Percentiles rank a stretch among this genome's conserved stretches.
Conservation (phyloP, 2,797 vertebrate genomes). For the Phataginus tetradactyla region DNA sequence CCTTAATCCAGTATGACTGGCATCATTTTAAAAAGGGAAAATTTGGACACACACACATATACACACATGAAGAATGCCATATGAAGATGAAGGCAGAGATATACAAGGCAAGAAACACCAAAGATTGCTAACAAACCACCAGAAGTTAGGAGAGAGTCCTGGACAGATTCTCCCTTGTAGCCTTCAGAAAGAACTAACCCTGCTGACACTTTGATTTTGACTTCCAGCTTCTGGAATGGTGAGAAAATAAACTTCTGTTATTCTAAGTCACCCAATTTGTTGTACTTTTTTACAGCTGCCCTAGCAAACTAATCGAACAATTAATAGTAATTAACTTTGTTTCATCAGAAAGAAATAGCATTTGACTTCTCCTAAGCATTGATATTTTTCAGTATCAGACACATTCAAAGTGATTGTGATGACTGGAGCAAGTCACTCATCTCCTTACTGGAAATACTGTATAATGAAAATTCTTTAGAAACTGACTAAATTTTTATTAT, state of each 20-base stretch:
- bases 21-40: neutral
- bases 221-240: neutral
- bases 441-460: neutral
- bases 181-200: neutral
- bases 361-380: neutral
- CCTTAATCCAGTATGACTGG: neutral
- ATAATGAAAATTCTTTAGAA: neutral
- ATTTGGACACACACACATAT: neutral
- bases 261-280: neutral
- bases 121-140: neutral
- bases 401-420: neutral
- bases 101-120: neutral
- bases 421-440: neutral
- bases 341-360: neutral
- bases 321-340: neutral
- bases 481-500: neutral
- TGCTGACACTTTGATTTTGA: neutral
- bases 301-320: neutral
- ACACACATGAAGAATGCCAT: neutral
- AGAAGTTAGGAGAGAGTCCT: neutral
- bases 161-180: neutral
- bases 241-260: neutral
- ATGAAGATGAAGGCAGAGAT: neutral
- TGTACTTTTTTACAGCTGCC: neutral
- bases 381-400: neutral